Evolutionary conservation across 2,888 invertebrate species (phyloP).

Genomic region (Drosophila monieri): DNA sequence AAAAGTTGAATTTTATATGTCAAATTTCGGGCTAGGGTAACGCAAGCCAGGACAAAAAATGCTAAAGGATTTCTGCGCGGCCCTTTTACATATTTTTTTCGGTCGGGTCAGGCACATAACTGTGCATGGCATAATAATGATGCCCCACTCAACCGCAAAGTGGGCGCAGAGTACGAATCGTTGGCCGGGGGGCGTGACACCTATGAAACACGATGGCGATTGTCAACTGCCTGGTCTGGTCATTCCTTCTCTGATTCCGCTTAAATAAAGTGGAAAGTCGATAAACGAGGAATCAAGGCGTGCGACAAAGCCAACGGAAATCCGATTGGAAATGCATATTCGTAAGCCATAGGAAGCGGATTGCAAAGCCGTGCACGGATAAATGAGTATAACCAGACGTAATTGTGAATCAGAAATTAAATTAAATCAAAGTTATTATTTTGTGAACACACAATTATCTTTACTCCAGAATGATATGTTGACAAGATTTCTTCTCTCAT

Average conservation of each 20-base stretch:
- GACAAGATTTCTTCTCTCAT: not conserved
- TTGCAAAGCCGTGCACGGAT: not conserved
- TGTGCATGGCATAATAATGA: conserved; percentile 80
- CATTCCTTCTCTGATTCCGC: conserved; percentile 20
- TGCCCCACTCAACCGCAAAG: conserved; percentile 45
- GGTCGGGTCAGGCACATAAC: conserved; percentile 77
- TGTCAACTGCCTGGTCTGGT: conserved; percentile 27
- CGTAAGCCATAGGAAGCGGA: conserved; percentile 11
- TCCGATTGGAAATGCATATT: conserved; percentile 62
- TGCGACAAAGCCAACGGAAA: conserved; percentile 47
- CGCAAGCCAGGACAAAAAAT: conserved; percentile 30
- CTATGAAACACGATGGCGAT: conserved; percentile 40
- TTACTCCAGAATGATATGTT: not conserved
- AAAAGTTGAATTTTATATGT: conserved; percentile 75
- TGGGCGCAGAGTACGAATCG: conserved; percentile 23
- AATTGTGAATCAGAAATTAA: not conserved
- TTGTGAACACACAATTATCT: not conserved
- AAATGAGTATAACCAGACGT: conserved; percentile 6
- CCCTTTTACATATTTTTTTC: conserved; percentile 67
- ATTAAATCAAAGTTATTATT: not conserved
- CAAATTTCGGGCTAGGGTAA: conserved; percentile 25
- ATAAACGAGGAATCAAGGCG: conserved; percentile 40
- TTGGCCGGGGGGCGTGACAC: conserved; percentile 31
- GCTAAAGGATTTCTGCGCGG: conserved; percentile 75
- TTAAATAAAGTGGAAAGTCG: conserved; percentile 48